phyloP scores from a whole-genome alignment of 2,113 vertebrate species.

The Hiodon alosoides region DNA sequence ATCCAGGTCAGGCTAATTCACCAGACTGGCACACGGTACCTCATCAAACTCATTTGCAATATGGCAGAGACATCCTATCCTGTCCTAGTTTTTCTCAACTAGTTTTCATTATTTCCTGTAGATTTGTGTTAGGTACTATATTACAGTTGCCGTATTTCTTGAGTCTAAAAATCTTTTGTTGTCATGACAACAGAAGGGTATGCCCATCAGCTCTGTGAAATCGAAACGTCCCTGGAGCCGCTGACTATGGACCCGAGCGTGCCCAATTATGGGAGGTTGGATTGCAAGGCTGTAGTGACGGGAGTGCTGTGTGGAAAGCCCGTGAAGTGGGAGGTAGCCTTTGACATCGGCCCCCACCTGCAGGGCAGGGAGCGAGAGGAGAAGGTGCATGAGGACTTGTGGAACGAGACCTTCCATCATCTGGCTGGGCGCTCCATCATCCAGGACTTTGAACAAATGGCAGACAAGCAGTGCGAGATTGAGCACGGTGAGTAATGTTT shows the following conservation, averaged over 20 bases:
- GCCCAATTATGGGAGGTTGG: constrained; percentile 33
- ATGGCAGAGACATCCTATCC: background rate
- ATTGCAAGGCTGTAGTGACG: constrained; percentile 80
- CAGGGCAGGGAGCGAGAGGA: constrained; percentile 56
- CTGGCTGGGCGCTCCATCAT: constrained; percentile 85
- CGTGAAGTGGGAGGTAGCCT: constrained; percentile 81
- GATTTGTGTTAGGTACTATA: too few species aligned
- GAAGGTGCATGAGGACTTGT: constrained; percentile 68
- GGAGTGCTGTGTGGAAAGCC: constrained; percentile 71
- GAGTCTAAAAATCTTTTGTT: background rate
- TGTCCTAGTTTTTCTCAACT: background rate
- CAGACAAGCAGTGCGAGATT: constrained; percentile 77
- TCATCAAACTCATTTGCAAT: background rate
- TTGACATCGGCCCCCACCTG: constrained; percentile 74
- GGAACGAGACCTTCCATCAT: constrained; percentile 92
- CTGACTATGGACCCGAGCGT: constrained; percentile 20
- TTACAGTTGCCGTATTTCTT: too few species aligned
- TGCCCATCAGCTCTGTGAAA: constrained; percentile 67
- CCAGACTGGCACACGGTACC: background rate
- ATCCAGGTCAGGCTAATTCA: constrained; percentile 59
- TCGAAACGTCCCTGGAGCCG: constrained; percentile 57
- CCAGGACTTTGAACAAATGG: constrained; percentile 86
- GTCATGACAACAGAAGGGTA: constrained; percentile 56
- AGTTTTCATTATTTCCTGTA: background rate
- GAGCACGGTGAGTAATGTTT: constrained; percentile 70